These are phyloP conservation scores for Eledone cirrhosa DNA, from an alignment of 2,888 invertebrate species.

Conservation along the genomic window DNA sequence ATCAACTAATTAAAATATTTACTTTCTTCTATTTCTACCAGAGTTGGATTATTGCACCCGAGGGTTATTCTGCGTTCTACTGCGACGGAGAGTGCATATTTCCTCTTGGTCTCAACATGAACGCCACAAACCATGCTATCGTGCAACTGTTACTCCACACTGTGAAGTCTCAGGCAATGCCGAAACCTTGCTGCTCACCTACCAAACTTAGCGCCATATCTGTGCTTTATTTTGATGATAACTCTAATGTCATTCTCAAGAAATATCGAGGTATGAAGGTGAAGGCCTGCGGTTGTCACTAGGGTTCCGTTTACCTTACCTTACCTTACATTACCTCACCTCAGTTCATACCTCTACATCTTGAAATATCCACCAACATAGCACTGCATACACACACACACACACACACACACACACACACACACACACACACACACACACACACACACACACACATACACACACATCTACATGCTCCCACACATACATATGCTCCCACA, in stretches of 20 bases:
- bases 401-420: too few species aligned
- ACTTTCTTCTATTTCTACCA: conserved; percentile 60
- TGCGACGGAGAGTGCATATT: conserved; percentile 96
- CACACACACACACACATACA: too few species aligned
- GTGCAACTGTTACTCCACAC: conserved; percentile 96
- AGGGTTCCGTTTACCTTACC: too few species aligned
- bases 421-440: too few species aligned
- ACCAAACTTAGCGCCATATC: conserved; percentile 92
- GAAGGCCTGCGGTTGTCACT: conserved; percentile 94
- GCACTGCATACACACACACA: too few species aligned
- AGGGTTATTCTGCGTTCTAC: conserved; percentile 94
- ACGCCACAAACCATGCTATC: conserved; percentile 98
- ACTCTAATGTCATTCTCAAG: conserved; percentile 94
- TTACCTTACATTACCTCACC: too few species aligned
- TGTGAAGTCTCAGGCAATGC: conserved; percentile 87
- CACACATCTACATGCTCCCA: too few species aligned
- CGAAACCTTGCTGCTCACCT: conserved; percentile 96
- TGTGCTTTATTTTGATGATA: conserved; percentile 94
- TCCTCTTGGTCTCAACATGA: conserved; percentile 91
- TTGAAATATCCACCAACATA: too few species aligned
- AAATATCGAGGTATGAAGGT: conserved; percentile 98
- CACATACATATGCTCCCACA: too few species aligned
- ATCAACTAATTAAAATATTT: too few species aligned
- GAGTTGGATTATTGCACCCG: conserved; percentile 98
- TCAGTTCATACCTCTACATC: too few species aligned